A percentile compares a stretch with the other conserved stretches of the same genome.
phyloP scores from a whole-genome alignment of 2,113 vertebrate species.

The Entomyzon cyanotis region DNA sequence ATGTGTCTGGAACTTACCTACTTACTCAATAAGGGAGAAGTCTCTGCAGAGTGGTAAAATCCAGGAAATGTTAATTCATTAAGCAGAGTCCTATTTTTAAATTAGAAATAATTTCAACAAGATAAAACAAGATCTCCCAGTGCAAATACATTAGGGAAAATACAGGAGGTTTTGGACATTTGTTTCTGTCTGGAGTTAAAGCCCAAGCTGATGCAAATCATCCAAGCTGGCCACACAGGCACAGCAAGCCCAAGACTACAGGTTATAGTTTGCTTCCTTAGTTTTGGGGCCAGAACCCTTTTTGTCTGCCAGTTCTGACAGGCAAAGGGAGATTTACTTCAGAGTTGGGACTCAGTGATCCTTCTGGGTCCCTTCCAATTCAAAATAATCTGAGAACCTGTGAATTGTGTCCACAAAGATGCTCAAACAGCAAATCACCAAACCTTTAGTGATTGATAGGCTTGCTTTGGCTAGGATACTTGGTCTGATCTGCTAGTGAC shows the following conservation, averaged over 20 bases:
- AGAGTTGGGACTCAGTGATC: not conserved
- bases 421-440: not conserved
- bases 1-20: not conserved
- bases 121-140: not conserved
- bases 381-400: not conserved
- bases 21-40: not conserved
- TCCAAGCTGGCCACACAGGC: not conserved
- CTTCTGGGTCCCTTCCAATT: not conserved
- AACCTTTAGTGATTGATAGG: not conserved
- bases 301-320: not conserved
- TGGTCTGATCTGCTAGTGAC: not conserved
- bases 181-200: not conserved
- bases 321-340: not conserved
- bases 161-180: not conserved
- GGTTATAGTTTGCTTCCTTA: not conserved
- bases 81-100: not conserved
- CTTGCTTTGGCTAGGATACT: not conserved
- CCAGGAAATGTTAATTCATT: slow-evolving; percentile 10
- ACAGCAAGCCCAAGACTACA: not conserved
- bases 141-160: not conserved
- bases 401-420: not conserved
- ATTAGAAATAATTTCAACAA: not conserved
- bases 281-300: not conserved
- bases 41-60: not conserved
- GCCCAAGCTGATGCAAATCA: not conserved